These are phyloP conservation scores for Apantesis nais DNA, from an alignment of 2,888 invertebrate species.

Conservation along the genomic window DNA sequence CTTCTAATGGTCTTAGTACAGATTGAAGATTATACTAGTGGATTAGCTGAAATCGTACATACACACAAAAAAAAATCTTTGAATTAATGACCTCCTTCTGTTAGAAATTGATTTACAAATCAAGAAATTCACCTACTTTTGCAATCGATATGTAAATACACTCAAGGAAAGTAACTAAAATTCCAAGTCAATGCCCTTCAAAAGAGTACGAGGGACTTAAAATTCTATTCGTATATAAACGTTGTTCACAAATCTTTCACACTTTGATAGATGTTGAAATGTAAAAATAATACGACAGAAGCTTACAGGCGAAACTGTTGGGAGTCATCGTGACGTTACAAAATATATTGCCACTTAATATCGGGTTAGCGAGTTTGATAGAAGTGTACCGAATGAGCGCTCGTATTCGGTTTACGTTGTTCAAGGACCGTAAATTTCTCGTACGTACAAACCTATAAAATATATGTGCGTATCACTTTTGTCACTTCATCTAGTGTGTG, in stretches of 20 bases:
- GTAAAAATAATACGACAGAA: slow-evolving; percentile 61
- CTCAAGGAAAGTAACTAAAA: neutral
- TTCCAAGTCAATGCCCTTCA: neutral
- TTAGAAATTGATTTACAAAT: too few relatives aligned
- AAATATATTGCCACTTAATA: slow-evolving; percentile 71
- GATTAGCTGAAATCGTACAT: too few relatives aligned
- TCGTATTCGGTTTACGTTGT: slow-evolving; percentile 20
- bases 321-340: slow-evolving; percentile 59
- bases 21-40: too few relatives aligned
- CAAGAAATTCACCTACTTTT: too few relatives aligned
- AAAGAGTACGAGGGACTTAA: neutral
- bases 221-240: slow-evolving; percentile 1
- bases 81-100: too few relatives aligned
- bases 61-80: too few relatives aligned
- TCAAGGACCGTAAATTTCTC: slow-evolving; percentile 9
- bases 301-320: slow-evolving; percentile 61
- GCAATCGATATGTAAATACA: too few relatives aligned
- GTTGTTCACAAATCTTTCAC: neutral
- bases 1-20: too few relatives aligned
- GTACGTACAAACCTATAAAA: slow-evolving; percentile 11
- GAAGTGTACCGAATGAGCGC: slow-evolving; percentile 25
- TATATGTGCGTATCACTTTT: slow-evolving; percentile 2
- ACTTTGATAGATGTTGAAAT: slow-evolving; percentile 41
- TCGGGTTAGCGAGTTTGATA: slow-evolving; percentile 38
- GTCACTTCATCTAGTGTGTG: slow-evolving; percentile 1